Percentiles rank a stretch among this genome's conserved stretches.
Evolutionary conservation across 2,113 vertebrate genomes (phyloP).

Genomic region (Dromas ardeola): DNA sequence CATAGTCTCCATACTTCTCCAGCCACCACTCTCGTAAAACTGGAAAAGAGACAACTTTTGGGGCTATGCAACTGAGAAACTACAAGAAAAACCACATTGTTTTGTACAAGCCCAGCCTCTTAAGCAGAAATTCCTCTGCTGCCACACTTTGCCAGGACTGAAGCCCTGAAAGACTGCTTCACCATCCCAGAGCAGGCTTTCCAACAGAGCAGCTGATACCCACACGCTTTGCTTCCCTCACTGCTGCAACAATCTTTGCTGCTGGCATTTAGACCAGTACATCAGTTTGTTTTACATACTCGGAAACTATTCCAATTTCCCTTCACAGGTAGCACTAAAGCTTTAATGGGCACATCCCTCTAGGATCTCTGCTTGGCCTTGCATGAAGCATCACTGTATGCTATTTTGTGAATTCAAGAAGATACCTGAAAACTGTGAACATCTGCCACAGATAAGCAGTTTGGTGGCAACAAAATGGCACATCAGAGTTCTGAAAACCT

Average conservation of each 20-base stretch:
- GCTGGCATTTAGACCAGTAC: not conserved
- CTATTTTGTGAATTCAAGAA: not conserved
- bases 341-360: not conserved
- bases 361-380: not conserved
- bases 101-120: not conserved
- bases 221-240: not conserved
- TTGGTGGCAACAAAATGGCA: too few relatives aligned
- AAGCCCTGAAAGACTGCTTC: not conserved
- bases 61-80: not conserved
- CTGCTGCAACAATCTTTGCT: not conserved
- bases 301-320: not conserved
- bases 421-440: not conserved
- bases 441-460: not conserved
- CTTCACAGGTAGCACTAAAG: not conserved
- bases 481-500: not conserved
- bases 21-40: not conserved
- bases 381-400: not conserved
- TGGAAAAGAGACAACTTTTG: not conserved
- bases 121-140: not conserved
- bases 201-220: not conserved
- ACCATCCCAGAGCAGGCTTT: not conserved
- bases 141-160: not conserved
- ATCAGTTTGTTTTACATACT: not conserved
- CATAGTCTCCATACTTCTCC: constrained; percentile 13
- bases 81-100: constrained; percentile 55